phyloP scores from a whole-genome alignment of 2,113 vertebrate species.

The Tragelaphus buxtoni region DNA sequence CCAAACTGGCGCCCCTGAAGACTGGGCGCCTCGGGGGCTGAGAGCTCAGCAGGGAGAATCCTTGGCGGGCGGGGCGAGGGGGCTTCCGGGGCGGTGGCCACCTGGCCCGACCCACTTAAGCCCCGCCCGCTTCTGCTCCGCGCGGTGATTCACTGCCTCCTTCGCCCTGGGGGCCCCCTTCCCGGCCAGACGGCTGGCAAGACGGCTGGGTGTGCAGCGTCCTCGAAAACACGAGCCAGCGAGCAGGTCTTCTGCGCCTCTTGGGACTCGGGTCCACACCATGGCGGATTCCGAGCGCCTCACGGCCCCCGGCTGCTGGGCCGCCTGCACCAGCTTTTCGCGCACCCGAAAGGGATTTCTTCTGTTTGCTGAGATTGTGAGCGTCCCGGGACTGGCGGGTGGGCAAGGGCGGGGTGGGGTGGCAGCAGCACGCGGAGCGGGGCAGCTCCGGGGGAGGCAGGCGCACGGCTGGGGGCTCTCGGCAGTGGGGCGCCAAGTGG shows the following conservation, averaged over 20 bases:
- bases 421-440: not conserved
- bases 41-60: not conserved
- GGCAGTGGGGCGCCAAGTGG: not conserved
- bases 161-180: slow-evolving; percentile 59
- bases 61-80: slow-evolving; percentile 34
- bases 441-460: not conserved
- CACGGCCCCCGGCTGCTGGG: slow-evolving; percentile 62
- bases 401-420: not conserved
- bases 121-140: slow-evolving; percentile 51
- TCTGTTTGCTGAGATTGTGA: slow-evolving; percentile 69
- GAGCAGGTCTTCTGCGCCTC: not conserved
- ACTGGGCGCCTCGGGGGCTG: not conserved
- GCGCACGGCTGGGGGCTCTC: not conserved
- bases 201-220: slow-evolving; percentile 44
- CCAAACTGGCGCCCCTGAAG: not conserved
- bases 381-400: slow-evolving; percentile 14
- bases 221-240: slow-evolving; percentile 24
- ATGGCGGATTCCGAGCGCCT: slow-evolving; percentile 69
- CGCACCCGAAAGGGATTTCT: slow-evolving; percentile 65
- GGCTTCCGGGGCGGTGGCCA: slow-evolving; percentile 67
- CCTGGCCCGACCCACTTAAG: slow-evolving; percentile 64
- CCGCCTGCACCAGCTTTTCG: slow-evolving; percentile 54
- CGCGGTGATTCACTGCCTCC: slow-evolving; percentile 69
- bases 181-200: slow-evolving; percentile 46
- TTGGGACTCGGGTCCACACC: slow-evolving; percentile 22